Conservation (phyloP, 2,113 vertebrate genomes). For the Odocoileus virginianus region DNA sequence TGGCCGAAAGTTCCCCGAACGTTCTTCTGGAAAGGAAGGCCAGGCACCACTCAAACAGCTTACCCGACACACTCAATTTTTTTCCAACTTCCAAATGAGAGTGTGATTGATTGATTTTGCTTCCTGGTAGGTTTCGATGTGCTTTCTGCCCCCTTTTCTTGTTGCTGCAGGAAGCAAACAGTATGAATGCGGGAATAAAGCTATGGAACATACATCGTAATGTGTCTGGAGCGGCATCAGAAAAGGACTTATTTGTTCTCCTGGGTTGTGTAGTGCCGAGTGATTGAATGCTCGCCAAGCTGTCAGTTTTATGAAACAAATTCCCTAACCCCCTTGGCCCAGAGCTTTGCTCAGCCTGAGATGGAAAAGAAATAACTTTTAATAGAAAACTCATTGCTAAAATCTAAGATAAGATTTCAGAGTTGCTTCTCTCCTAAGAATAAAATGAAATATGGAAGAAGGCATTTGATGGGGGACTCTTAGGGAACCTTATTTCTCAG, state of each 20-base stretch:
- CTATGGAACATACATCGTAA: constrained; percentile 65
- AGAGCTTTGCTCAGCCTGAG: constrained; percentile 75
- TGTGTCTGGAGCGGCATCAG: constrained; percentile 65
- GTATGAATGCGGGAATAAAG: constrained; percentile 26
- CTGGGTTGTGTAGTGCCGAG: constrained; percentile 61
- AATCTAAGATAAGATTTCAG: constrained; percentile 81
- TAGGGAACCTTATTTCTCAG: constrained; percentile 38
- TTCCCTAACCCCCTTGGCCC: constrained; percentile 68
- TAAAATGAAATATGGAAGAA: constrained; percentile 59
- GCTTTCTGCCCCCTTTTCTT: constrained; percentile 18
- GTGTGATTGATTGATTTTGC: constrained; percentile 50
- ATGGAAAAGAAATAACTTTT: constrained; percentile 81
- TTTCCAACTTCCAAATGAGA: constrained; percentile 54
- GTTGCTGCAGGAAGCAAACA: constrained; percentile 58
- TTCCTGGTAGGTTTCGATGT: constrained; percentile 49
- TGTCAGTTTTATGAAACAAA: constrained; percentile 73
- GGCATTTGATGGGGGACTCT: constrained; percentile 9
- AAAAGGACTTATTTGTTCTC: constrained; percentile 59
- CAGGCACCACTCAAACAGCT: constrained; percentile 29
- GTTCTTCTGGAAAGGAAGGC: constrained; percentile 56
- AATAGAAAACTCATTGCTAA: constrained; percentile 80
- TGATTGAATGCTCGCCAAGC: constrained; percentile 76
- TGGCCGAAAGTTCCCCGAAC: constrained; percentile 63
- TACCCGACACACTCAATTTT: constrained; percentile 47
- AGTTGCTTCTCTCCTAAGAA: constrained; percentile 77